Conservation (phyloP, 2,113 vertebrate genomes). For the Cephalopholis sonnerati region DNA sequence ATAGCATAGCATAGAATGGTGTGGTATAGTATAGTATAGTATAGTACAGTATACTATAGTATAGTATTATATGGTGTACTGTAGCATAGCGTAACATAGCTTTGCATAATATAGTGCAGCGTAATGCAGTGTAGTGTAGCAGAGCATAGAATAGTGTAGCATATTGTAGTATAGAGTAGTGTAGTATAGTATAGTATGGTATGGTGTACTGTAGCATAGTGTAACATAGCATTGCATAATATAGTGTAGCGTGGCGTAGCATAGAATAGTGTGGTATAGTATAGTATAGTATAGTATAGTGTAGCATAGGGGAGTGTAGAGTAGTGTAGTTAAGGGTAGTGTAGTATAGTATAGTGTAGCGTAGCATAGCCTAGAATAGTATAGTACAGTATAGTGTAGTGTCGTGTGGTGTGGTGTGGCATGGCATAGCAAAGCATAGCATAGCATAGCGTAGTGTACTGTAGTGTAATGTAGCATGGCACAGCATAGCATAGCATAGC, state of each 20-base stretch:
- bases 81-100: background rate
- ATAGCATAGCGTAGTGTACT: background rate
- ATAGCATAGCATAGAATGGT: background rate
- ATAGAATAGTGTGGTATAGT: background rate
- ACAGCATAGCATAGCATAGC: background rate
- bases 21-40: background rate
- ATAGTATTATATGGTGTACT: background rate
- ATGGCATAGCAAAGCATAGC: background rate
- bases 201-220: no score
- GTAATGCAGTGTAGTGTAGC: background rate
- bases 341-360: background rate
- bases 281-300: background rate
- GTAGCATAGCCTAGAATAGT: background rate
- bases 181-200: background rate
- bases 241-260: background rate
- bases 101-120: background rate
- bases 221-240: background rate
- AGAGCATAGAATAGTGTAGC: background rate
- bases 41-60: background rate
- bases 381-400: background rate
- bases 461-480: no score
- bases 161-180: background rate
- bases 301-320: background rate
- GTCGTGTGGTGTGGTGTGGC: no score
- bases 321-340: no score